Evolutionary conservation across 2,113 vertebrate genomes (phyloP).

Genomic region (Rhinogobius similis): DNA sequence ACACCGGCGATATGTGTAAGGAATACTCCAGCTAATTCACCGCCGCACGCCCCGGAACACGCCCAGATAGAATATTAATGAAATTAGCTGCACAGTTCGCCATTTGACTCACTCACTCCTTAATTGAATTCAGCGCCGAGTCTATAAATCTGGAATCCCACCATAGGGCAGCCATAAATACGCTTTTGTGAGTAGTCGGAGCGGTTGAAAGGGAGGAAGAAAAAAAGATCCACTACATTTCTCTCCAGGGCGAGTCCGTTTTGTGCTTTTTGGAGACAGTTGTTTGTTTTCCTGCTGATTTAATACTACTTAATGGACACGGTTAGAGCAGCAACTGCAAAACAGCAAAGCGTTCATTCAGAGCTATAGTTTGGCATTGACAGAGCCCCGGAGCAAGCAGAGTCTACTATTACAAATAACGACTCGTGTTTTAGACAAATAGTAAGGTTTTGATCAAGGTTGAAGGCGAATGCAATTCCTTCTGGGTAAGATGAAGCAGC

Average conservation of each 20-base stretch:
- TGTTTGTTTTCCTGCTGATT: slow-evolving; percentile 13
- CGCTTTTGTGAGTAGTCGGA: slow-evolving; percentile 16
- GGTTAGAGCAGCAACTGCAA: neutral
- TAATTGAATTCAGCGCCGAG: slow-evolving; percentile 42
- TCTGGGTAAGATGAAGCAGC: no score
- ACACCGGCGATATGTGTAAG: slow-evolving; percentile 48
- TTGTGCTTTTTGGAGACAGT: slow-evolving; percentile 2
- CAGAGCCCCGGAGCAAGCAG: neutral
- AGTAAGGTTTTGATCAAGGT: neutral
- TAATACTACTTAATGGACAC: slow-evolving; percentile 13
- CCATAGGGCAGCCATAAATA: slow-evolving; percentile 29
- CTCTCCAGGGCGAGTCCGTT: slow-evolving; percentile 12
- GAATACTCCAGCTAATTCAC: slow-evolving; percentile 50
- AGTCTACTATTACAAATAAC: neutral
- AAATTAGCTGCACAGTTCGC: slow-evolving; percentile 60
- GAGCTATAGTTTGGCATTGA: neutral
- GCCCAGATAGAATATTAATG: slow-evolving; percentile 63
- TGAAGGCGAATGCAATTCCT: no score
- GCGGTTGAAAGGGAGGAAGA: slow-evolving; percentile 7
- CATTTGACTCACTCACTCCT: slow-evolving; percentile 43
- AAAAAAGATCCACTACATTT: slow-evolving; percentile 21
- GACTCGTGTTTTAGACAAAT: neutral
- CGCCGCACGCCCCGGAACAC: slow-evolving; percentile 35
- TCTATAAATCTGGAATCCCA: slow-evolving; percentile 41
- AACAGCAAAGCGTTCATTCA: neutral